A percentile compares a stretch with the other conserved stretches of the same genome.
These are phyloP conservation scores for Daktulosphaira vitifoliae DNA, from an alignment of 1,140 invertebrate genomes.

Conservation along the genomic window DNA sequence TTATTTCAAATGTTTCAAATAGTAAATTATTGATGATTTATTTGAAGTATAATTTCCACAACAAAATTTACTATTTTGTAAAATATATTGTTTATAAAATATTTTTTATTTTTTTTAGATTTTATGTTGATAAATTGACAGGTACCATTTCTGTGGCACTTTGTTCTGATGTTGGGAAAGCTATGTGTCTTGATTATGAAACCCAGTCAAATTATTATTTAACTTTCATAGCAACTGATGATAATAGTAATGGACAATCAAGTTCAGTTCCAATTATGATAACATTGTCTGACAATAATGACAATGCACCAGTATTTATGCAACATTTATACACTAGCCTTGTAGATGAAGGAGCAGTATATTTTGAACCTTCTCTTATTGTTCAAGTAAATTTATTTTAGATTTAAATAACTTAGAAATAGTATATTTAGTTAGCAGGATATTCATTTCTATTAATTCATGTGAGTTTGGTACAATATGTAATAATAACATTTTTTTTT, in stretches of 20 bases:
- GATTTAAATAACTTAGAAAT: no score
- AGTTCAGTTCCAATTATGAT: conserved; percentile 70
- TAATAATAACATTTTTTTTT: no score
- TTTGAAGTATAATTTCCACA: no score
- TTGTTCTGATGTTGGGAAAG: conserved; percentile 55
- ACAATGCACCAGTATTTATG: conserved; percentile 71
- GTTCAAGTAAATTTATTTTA: conserved; percentile 41
- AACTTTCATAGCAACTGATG: conserved; percentile 78
- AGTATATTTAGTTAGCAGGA: no score
- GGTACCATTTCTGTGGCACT: conserved; percentile 72
- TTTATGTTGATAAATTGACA: conserved; percentile 66
- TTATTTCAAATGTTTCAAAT: no score
- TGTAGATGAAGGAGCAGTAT: conserved; percentile 71
- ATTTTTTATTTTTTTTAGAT: conserved; percentile 49
- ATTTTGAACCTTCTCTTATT: conserved; percentile 60
- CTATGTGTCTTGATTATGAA: conserved; percentile 79
- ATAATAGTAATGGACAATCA: conserved; percentile 65
- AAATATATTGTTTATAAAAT: no score
- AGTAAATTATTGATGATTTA: no score
- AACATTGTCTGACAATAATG: conserved; percentile 70
- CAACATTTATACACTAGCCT: conserved; percentile 63
- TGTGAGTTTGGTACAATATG: no score
- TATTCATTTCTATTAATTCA: no score
- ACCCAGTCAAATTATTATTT: conserved; percentile 71
- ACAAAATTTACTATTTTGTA: no score